These are phyloP conservation scores for Premnoplex brunnescens DNA, from an alignment of 2,797 vertebrate genomes.

Conservation along the genomic window DNA sequence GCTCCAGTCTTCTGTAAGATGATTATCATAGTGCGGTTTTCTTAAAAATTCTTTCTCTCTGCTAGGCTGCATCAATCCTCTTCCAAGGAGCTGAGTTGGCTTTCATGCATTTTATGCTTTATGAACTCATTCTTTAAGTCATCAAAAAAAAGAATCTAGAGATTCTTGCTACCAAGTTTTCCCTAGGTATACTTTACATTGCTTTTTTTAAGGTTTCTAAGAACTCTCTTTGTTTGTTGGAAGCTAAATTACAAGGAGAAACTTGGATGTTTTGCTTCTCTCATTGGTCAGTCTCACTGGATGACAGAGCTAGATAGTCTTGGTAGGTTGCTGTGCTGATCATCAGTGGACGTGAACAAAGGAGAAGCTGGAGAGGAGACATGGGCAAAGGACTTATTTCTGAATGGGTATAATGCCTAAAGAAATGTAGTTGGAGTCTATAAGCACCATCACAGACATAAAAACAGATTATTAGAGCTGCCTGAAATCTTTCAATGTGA, in stretches of 20 bases:
- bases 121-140: not conserved
- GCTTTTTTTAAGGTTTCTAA: not conserved
- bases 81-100: not conserved
- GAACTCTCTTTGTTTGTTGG: not conserved
- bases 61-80: not conserved
- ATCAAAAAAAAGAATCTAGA: not conserved
- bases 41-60: not conserved
- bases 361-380: not conserved
- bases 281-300: not conserved
- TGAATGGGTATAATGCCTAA: not conserved
- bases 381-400: not conserved
- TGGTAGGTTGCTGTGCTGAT: not conserved
- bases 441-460: not conserved
- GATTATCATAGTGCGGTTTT: not conserved
- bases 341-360: not conserved
- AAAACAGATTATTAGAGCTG: not conserved
- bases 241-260: not conserved
- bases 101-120: not conserved
- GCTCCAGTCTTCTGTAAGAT: not conserved
- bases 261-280: not conserved
- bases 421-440: not conserved
- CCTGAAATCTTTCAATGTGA: not conserved
- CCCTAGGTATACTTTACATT: not conserved
- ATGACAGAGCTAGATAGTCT: not conserved
- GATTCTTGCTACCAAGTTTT: not conserved